Evolutionary conservation across 1,140 invertebrate genomes (phyloP).

Genomic region (Whitmania pigra): DNA sequence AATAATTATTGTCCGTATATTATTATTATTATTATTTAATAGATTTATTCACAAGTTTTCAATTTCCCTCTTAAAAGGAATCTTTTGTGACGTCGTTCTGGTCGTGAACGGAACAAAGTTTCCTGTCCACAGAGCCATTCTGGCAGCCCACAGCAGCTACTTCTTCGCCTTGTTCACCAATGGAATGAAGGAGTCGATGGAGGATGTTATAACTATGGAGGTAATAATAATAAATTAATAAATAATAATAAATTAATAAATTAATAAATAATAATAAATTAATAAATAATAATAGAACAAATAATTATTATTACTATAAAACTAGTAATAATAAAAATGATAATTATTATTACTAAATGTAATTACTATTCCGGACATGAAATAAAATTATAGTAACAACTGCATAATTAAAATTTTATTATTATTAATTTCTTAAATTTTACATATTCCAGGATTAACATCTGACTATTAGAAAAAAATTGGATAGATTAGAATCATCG

Average conservation of each 20-base stretch:
- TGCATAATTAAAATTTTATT: too few relatives aligned
- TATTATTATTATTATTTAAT: background rate
- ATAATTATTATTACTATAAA: too few relatives aligned
- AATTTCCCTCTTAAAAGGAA: background rate
- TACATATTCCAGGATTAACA: too few relatives aligned
- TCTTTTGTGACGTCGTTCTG: slow-evolving; percentile 15
- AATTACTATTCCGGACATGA: too few relatives aligned
- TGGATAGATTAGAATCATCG: too few relatives aligned
- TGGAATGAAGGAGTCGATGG: slow-evolving; percentile 18
- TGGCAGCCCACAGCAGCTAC: slow-evolving; percentile 18
- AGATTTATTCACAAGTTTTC: background rate
- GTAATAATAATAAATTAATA: background rate
- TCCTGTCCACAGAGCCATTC: slow-evolving; percentile 18
- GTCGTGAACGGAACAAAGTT: slow-evolving; percentile 8
- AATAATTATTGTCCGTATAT: background rate
- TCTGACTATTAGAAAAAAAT: too few relatives aligned
- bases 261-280: background rate
- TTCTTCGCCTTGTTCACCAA: slow-evolving; percentile 18
- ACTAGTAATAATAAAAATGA: background rate
- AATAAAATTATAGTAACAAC: too few relatives aligned
- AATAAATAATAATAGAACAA: too few relatives aligned
- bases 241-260: background rate
- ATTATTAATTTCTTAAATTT: too few relatives aligned
- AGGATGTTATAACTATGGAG: slow-evolving; percentile 6
- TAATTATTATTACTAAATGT: background rate